phyloP scores from a whole-genome alignment of 2,888 invertebrate genomes.

The Calliphora vomitoria region DNA sequence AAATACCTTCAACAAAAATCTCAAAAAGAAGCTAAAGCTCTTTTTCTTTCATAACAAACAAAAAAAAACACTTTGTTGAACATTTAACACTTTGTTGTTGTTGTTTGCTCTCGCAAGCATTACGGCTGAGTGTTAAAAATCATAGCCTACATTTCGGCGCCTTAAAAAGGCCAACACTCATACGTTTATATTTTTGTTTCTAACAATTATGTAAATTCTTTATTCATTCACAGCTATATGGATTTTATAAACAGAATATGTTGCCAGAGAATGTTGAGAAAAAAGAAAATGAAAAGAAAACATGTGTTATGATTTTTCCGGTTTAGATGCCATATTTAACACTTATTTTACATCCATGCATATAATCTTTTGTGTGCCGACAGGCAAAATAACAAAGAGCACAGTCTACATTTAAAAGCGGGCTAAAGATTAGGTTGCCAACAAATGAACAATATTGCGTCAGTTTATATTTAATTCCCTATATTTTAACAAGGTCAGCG shows the following conservation, averaged over 20 bases:
- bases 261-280: not conserved
- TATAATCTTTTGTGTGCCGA: constrained; percentile 1
- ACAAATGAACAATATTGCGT: constrained; percentile 9
- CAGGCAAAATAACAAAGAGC: constrained; percentile 3
- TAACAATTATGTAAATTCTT: constrained; percentile 36
- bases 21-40: not conserved
- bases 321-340: constrained; percentile 45
- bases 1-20: not conserved
- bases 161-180: not conserved
- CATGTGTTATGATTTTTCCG: constrained; percentile 29
- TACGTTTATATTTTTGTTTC: not conserved
- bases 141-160: constrained; percentile 32
- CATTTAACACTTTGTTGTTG: constrained; percentile 49
- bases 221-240: not conserved
- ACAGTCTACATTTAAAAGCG: constrained; percentile 26
- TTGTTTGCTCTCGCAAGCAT: not conserved
- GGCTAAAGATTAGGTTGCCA: not conserved
- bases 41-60: not conserved
- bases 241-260: not conserved
- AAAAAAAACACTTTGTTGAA: constrained; percentile 5
- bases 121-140: not conserved
- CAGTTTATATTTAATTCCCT: not conserved
- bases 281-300: constrained; percentile 25
- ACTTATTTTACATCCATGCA: constrained; percentile 12
- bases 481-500: too few species aligned